phyloP scores from a whole-genome alignment of 1,140 invertebrate genomes.

The silkworm (Bombyx mori) region DNA sequence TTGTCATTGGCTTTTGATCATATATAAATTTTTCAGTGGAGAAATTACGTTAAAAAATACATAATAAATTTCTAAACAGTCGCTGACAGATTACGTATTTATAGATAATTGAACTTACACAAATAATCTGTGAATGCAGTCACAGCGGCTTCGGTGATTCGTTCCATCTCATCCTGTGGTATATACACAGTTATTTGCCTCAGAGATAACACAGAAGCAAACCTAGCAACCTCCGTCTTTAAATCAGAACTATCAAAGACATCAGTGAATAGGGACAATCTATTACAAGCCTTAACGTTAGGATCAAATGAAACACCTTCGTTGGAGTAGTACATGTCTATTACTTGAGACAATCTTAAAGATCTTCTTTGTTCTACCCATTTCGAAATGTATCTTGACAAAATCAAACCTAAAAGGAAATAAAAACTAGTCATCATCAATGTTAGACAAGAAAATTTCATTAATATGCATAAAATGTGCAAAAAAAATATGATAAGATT shows the following conservation, averaged over 20 bases:
- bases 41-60: no score
- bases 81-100: neutral
- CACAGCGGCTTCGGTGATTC: slow-evolving; percentile 49
- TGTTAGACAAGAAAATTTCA: no score
- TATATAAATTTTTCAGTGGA: no score
- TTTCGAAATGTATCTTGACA: slow-evolving; percentile 69
- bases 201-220: slow-evolving; percentile 56
- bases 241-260: slow-evolving; percentile 51
- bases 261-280: slow-evolving; percentile 62
- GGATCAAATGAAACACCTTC: slow-evolving; percentile 73
- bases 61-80: no score
- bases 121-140: slow-evolving; percentile 56
- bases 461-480: no score
- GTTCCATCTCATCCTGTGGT: slow-evolving; percentile 48
- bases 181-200: slow-evolving; percentile 58
- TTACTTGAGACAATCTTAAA: slow-evolving; percentile 75
- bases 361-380: slow-evolving; percentile 67
- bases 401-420: slow-evolving; percentile 71
- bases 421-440: slow-evolving; percentile 1
- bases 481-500: no score
- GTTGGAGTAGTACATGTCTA: slow-evolving; percentile 80
- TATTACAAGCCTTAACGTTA: slow-evolving; percentile 72
- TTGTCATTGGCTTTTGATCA: no score
- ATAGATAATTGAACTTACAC: slow-evolving; percentile 42
- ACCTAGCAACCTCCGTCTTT: slow-evolving; percentile 46